A percentile compares a stretch with the other conserved stretches of the same genome.
phyloP scores from a whole-genome alignment of 2,113 vertebrate species.

The Alosa alosa region DNA sequence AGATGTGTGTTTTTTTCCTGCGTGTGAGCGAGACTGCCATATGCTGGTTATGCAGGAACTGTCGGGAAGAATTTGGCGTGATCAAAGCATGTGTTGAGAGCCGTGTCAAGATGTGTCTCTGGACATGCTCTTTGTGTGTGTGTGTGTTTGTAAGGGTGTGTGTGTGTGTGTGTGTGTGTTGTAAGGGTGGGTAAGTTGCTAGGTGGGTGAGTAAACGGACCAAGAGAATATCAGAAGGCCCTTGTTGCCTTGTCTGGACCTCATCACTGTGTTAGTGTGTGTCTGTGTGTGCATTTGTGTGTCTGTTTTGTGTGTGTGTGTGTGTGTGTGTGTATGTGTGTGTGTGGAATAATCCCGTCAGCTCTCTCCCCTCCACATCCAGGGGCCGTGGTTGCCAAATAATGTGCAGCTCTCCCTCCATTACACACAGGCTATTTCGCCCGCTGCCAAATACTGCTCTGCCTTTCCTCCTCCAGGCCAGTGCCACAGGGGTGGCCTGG shows the following conservation, averaged over 20 bases:
- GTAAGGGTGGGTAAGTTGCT: too few relatives aligned
- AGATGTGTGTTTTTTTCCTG: neutral
- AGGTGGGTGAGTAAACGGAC: neutral
- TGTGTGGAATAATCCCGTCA: slow-evolving; percentile 66
- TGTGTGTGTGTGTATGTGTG: slow-evolving; percentile 1
- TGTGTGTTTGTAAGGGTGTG: neutral
- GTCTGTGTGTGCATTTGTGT: neutral
- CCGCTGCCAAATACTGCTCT: slow-evolving; percentile 24
- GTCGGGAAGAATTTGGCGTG: neutral
- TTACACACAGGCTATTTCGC: slow-evolving; percentile 26
- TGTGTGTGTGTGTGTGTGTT: neutral
- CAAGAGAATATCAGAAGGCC: neutral
- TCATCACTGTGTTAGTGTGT: neutral
- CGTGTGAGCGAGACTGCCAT: slow-evolving; percentile 19
- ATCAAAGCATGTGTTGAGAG: neutral
- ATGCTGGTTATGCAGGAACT: neutral
- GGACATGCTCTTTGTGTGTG: neutral
- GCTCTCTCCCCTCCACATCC: slow-evolving; percentile 47
- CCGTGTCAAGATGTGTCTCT: neutral
- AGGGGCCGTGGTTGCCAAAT: slow-evolving; percentile 38
- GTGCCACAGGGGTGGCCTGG: too few relatives aligned
- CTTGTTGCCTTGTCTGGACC: neutral
- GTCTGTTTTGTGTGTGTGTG: neutral
- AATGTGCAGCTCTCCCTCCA: slow-evolving; percentile 38
- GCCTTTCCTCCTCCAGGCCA: too few relatives aligned